A percentile compares a stretch with the other conserved stretches of the same genome.
phyloP scores from a whole-genome alignment of 2,888 invertebrate species.

The Ceramica pisi region DNA sequence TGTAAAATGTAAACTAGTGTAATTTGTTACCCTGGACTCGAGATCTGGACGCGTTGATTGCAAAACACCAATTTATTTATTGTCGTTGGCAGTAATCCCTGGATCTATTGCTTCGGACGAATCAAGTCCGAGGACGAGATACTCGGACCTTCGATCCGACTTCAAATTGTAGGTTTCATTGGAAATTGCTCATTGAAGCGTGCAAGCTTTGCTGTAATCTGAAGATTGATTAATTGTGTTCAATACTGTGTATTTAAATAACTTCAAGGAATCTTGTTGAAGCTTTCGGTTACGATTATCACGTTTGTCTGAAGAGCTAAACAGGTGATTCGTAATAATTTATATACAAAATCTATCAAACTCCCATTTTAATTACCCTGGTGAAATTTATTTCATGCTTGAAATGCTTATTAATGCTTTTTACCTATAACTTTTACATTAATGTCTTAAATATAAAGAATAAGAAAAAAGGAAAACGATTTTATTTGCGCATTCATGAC shows the following conservation, averaged over 20 bases:
- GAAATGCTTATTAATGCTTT: too few species aligned
- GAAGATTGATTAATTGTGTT: conserved; percentile 7
- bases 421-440: too few species aligned
- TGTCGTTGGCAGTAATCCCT: conserved; percentile 63
- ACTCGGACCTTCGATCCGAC: conserved; percentile 20
- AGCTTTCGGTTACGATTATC: too few species aligned
- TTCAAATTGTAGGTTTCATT: conserved; percentile 34
- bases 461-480: too few species aligned
- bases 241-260: not conserved
- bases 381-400: too few species aligned
- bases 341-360: too few species aligned
- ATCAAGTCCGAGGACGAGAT: conserved; percentile 49
- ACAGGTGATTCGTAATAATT: too few species aligned
- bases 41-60: conserved; percentile 69
- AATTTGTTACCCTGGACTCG: conserved; percentile 63
- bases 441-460: too few species aligned
- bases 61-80: conserved; percentile 69
- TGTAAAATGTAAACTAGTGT: conserved; percentile 65
- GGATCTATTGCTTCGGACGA: conserved; percentile 60
- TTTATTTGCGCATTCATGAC: too few species aligned
- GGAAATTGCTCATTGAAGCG: conserved; percentile 29
- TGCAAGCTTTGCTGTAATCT: conserved; percentile 1
- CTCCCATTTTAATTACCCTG: too few species aligned
- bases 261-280: not conserved
- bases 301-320: too few species aligned